phyloP scores from a whole-genome alignment of 2,113 vertebrate species.

The Passer domesticus region DNA sequence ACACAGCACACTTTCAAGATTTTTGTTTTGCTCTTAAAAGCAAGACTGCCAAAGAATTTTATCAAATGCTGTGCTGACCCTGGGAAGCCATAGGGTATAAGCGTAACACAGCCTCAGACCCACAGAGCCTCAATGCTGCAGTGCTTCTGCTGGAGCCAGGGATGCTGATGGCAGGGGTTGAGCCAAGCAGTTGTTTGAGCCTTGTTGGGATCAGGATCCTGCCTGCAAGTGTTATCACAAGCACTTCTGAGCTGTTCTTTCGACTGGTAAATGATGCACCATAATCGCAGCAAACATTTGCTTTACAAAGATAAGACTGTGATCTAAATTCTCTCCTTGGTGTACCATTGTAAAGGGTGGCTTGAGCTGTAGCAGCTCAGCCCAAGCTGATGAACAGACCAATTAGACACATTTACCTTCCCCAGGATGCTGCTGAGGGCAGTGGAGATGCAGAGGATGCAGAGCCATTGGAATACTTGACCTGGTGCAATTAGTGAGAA shows the following conservation, averaged over 20 bases:
- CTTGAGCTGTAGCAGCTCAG: not conserved
- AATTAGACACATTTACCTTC: not conserved
- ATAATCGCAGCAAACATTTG: constrained; percentile 1
- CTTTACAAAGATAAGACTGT: not conserved
- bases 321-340: not conserved
- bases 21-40: not conserved
- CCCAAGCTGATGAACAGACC: not conserved
- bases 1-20: not conserved
- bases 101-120: fast-evolving
- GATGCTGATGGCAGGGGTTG: not conserved
- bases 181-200: not conserved
- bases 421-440: not conserved
- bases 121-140: not conserved
- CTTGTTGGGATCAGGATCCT: not conserved
- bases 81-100: fast-evolving
- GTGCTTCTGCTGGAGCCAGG: not conserved
- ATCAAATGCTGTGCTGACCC: not conserved
- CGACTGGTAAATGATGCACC: not conserved
- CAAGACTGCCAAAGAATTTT: not conserved
- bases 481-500: not conserved
- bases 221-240: not conserved
- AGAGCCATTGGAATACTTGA: not conserved
- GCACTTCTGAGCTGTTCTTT: constrained; percentile 3
- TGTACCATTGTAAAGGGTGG: not conserved
- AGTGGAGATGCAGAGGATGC: not conserved